Conservation (phyloP, 2,797 vertebrate genomes). For the Acestrorhynchus altus region DNA sequence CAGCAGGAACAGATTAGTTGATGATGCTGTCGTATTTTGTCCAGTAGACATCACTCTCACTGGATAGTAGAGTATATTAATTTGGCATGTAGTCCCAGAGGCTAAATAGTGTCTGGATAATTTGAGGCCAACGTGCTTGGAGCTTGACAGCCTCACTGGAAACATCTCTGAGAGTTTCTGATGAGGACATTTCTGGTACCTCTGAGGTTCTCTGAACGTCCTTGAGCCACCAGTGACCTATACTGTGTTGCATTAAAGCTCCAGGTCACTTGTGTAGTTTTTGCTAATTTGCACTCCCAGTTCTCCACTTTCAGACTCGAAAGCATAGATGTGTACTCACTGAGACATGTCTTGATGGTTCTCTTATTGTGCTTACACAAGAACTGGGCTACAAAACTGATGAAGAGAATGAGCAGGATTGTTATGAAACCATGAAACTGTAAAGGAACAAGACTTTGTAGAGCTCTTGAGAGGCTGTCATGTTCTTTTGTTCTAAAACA, state of each 20-base stretch:
- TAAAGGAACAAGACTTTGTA: conserved; percentile 1
- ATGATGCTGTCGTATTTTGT: background rate
- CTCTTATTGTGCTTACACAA: background rate
- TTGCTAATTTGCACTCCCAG: conserved; percentile 15
- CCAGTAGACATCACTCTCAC: background rate
- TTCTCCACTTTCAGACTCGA: background rate
- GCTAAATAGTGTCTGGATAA: background rate
- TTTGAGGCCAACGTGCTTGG: background rate
- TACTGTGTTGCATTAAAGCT: conserved; percentile 4
- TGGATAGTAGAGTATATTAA: conserved; percentile 1
- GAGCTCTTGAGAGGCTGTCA: conserved; percentile 1
- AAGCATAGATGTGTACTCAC: conserved; percentile 13
- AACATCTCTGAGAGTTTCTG: background rate
- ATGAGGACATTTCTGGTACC: background rate
- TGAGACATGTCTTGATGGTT: background rate
- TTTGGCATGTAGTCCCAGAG: background rate
- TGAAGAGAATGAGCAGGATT: conserved; percentile 3
- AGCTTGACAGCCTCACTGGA: background rate
- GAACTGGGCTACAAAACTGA: background rate
- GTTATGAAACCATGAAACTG: conserved; percentile 9
- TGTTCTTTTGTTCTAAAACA: conserved; percentile 14
- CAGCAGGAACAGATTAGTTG: conserved; percentile 7
- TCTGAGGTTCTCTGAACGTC: background rate
- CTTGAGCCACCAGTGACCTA: background rate
- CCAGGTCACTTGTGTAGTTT: background rate